phyloP scores from a whole-genome alignment of 2,113 vertebrate genomes.

The Ageneiosus marmoratus region DNA sequence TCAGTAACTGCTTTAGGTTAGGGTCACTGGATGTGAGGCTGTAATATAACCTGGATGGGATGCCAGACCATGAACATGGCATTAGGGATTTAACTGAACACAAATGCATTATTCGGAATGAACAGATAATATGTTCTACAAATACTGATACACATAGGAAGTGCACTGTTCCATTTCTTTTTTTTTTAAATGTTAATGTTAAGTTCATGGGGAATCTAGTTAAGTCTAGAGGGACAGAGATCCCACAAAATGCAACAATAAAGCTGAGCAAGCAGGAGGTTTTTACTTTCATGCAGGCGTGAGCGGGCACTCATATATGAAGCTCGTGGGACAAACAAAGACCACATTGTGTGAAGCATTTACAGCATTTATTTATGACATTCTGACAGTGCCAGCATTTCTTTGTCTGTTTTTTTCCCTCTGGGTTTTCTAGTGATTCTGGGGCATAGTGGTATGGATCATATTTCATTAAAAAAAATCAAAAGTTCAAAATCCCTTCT shows the following conservation, averaged over 20 bases:
- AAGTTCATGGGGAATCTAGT: neutral
- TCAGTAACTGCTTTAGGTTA: neutral
- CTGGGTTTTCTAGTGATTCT: neutral
- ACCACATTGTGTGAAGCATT: constrained; percentile 8
- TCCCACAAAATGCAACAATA: neutral
- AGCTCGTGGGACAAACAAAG: constrained; percentile 10
- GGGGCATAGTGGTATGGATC: neutral
- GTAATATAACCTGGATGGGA: neutral
- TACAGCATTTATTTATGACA: constrained; percentile 8
- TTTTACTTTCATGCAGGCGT: neutral
- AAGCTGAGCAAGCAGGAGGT: neutral
- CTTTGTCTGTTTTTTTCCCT: too few relatives aligned
- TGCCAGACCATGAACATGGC: neutral
- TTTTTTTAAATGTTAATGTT: neutral
- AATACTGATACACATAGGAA: neutral
- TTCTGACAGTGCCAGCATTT: neutral
- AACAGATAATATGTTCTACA: neutral
- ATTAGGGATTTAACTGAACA: neutral
- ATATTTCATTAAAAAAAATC: neutral
- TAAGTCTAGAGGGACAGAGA: neutral
- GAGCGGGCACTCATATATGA: neutral
- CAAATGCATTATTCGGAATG: neutral
- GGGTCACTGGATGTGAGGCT: neutral
- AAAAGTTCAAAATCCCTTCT: neutral
- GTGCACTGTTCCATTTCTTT: too few relatives aligned